Base-by-base conservation (phyloP, 1,140 invertebrate genomes). In the Vollenhovia emeryi region DNA sequence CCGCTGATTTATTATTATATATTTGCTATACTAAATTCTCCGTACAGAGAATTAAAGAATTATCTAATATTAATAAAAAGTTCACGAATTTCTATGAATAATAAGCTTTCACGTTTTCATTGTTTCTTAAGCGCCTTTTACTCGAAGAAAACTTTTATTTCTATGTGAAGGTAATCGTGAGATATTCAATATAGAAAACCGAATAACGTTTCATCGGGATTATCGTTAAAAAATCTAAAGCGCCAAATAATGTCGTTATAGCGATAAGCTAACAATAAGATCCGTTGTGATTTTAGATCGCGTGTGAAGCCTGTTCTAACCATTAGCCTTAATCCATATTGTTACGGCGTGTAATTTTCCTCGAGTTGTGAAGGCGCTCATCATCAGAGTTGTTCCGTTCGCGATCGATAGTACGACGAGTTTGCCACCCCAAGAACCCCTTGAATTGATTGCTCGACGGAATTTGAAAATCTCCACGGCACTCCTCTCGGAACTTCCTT, bases 321-420 rank as follows among this genome's bases (percentile, higher is more conserved):
- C 50, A 73, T 73, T 82, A 82, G 55, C 66, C 48, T 73, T 73
- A 82, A 82, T 82, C 50, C 52, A 79, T 79, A 73, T 48, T 18
- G 33, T 43, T 52, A 69, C 24, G 24, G n/a, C 18, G 27, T 73
- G 36, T 57, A 82, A 82, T 82, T 82, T 82, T 33, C 66, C 13
- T 71, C 27, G 50, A 50, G 18, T 82, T 73, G 57, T 27, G 50
- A 82, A 57, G 78, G 55, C 50, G 50, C 50, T 9, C 40, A 73
- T 82, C 48, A 59, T 33, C 64, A 5, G 3, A n/a, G 13, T 43
- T 43, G 64, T 45, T 71, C 33, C 64, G 24, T 27, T 57, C 64
- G 24, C 78, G 66, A 82, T 82, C 66, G n/a, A 82, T 71, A 36
- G n/a, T n/a, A n/a, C n/a, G n/a, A 33, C 50, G 7, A 1, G n/a